These are phyloP conservation scores for Watsonalla cultraria DNA, from an alignment of 2,888 invertebrate species.

Conservation along the genomic window DNA sequence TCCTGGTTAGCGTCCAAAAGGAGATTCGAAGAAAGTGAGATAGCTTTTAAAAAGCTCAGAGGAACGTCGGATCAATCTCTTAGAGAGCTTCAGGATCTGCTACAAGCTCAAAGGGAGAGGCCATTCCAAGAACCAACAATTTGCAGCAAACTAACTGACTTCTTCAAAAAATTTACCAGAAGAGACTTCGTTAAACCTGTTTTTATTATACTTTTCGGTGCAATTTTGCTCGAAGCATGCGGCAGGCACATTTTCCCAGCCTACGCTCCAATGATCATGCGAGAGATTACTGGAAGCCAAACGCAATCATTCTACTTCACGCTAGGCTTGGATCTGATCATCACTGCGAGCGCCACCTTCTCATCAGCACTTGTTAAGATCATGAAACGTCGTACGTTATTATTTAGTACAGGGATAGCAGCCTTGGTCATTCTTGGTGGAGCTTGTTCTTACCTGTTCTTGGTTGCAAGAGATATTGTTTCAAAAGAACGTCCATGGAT, in stretches of 20 bases:
- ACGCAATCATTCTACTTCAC: constrained; percentile 35
- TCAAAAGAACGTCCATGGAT: constrained; percentile 25
- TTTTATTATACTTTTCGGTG: constrained; percentile 27
- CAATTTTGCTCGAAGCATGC: constrained; percentile 33
- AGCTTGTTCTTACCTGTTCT: constrained; percentile 28
- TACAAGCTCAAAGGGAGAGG: constrained; percentile 21
- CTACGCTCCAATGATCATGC: constrained; percentile 35
- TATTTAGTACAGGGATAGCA: constrained; percentile 35
- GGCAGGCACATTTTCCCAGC: constrained; percentile 43
- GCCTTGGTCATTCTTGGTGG: constrained; percentile 27
- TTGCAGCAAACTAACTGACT: constrained; percentile 4
- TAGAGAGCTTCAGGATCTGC: constrained; percentile 29
- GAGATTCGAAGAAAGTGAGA: constrained; percentile 16
- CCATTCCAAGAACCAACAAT: constrained; percentile 2
- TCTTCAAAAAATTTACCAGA: constrained; percentile 21
- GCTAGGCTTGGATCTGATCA: constrained; percentile 37
- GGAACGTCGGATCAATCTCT: constrained; percentile 55
- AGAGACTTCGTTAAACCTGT: constrained; percentile 35
- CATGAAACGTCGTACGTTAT: constrained; percentile 35
- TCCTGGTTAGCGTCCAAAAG: constrained; percentile 22
- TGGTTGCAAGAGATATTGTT: constrained; percentile 25
- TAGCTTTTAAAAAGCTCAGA: constrained; percentile 64
- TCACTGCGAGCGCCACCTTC: constrained; percentile 27
- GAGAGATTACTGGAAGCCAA: constrained; percentile 29
- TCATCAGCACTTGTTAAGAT: constrained; percentile 36